A percentile compares a stretch with the other conserved stretches of the same genome.
Conservation (phyloP, 2,797 vertebrate species). For the Sorex maritimensis region DNA sequence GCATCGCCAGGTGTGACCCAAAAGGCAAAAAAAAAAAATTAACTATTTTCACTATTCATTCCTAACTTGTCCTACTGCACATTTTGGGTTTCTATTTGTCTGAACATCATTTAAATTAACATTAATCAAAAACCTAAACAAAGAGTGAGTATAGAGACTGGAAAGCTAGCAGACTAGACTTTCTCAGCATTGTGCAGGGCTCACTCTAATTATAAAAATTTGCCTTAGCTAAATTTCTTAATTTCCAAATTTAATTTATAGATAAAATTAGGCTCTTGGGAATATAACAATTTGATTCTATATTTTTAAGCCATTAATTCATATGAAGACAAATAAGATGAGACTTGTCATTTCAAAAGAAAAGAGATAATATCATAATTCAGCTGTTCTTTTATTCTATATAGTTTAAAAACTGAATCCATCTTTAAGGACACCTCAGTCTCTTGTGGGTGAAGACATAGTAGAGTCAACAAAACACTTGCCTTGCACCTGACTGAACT, state of each 20-base stretch:
- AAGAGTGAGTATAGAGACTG: not conserved
- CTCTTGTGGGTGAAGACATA: too few species aligned
- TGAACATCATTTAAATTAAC: slow-evolving; percentile 17
- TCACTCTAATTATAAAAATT: not conserved
- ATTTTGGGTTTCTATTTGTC: slow-evolving; percentile 44
- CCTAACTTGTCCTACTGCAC: not conserved
- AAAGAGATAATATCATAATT: not conserved
- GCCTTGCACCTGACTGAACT: too few species aligned
- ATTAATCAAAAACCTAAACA: not conserved
- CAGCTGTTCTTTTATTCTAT: not conserved
- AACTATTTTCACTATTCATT: not conserved
- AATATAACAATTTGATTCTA: not conserved
- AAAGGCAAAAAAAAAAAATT: not conserved
- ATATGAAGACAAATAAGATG: not conserved
- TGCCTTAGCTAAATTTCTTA: not conserved
- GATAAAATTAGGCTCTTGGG: not conserved
- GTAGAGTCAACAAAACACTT: too few species aligned
- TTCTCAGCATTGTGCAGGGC: not conserved
- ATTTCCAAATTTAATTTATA: not conserved
- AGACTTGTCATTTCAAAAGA: not conserved
- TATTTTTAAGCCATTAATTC: not conserved
- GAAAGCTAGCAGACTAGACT: not conserved
- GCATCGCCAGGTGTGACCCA: too few species aligned
- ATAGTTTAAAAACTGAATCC: not conserved
- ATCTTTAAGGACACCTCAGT: too few species aligned